A percentile compares a stretch with the other conserved stretches of the same genome.
Evolutionary conservation across 2,888 invertebrate species (phyloP).

Genomic region (Carcina quercana): DNA sequence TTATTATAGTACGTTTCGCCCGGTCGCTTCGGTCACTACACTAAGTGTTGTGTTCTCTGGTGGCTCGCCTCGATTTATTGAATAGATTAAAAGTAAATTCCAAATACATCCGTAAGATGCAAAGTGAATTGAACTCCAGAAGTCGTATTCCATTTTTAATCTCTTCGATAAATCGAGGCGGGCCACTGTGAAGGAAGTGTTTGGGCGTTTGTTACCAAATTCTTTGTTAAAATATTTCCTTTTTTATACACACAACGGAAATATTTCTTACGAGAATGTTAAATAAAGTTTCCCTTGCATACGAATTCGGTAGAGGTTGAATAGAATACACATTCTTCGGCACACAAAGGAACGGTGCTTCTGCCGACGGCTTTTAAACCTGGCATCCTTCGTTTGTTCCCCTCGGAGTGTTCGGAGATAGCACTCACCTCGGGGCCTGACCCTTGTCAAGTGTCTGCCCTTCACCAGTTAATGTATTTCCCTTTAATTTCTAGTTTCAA

Average conservation of each 20-base stretch:
- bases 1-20: no score
- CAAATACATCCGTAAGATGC: no score
- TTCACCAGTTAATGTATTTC: no score
- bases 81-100: constrained; percentile 11
- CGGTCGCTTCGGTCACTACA: no score
- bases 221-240: no score
- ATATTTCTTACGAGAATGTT: background rate
- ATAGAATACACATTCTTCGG: constrained; percentile 6
- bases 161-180: no score
- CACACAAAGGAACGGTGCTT: constrained; percentile 9
- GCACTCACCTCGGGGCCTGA: constrained; percentile 18
- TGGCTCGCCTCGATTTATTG: constrained; percentile 3
- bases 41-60: no score
- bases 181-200: no score
- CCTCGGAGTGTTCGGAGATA: constrained; percentile 15
- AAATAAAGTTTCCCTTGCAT: constrained; percentile 3
- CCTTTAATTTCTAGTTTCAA: constrained; percentile 14
- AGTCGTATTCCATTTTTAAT: no score
- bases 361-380: constrained; percentile 17
- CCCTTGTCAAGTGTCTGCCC: constrained; percentile 36
- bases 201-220: no score
- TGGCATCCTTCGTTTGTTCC: constrained; percentile 7
- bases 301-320: background rate
- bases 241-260: background rate
- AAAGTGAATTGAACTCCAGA: no score